Conservation (phyloP, 2,113 vertebrate species). For the Tragulus kanchil region DNA sequence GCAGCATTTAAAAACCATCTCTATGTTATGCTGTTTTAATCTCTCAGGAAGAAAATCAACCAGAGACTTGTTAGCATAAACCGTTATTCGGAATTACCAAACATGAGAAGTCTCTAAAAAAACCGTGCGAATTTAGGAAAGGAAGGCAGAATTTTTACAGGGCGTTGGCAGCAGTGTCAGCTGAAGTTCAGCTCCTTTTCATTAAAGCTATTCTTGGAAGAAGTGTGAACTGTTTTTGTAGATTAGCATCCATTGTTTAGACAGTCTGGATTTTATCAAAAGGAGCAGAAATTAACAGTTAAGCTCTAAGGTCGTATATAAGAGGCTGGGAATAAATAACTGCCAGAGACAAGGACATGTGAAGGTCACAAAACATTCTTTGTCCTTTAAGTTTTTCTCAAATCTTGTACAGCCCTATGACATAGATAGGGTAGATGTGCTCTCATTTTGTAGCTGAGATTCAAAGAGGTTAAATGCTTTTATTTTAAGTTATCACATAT, state of each 20-base stretch:
- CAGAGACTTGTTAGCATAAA: not conserved
- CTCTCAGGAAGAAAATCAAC: not conserved
- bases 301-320: not conserved
- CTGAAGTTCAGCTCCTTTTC: not conserved
- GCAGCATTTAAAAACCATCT: not conserved
- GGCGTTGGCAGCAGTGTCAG: not conserved
- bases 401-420: not conserved
- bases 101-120: not conserved
- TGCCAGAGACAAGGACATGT: not conserved
- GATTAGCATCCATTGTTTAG: not conserved
- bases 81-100: not conserved
- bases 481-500: not conserved
- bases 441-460: not conserved
- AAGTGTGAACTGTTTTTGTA: not conserved
- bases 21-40: not conserved
- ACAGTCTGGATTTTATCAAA: not conserved
- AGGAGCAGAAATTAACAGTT: not conserved
- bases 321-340: not conserved
- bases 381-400: not conserved
- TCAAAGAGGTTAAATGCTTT: not conserved
- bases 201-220: not conserved
- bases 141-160: not conserved
- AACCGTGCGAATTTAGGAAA: not conserved
- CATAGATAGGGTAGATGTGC: not conserved
- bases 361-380: not conserved